Evolutionary conservation across 2,797 vertebrate genomes (phyloP), one percentile per base, ranked within the genome.

Genomic region (Phataginus tricuspis): DNA sequence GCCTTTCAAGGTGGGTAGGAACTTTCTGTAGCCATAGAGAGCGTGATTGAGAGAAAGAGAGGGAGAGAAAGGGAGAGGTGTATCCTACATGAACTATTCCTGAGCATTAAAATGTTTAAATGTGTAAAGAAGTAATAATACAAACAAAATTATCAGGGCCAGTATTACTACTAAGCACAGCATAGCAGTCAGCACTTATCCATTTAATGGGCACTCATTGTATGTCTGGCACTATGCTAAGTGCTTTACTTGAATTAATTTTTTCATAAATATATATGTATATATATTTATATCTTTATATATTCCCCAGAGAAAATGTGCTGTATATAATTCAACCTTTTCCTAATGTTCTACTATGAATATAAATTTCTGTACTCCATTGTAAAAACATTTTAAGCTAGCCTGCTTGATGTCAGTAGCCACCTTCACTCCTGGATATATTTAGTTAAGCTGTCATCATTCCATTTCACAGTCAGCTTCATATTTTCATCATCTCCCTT

Each of bases 381-480:
- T 90, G 57, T 23, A 10, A 66, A 95, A 90, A 57, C n/a, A 85
- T 90, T 94, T 93, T 83, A 86, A 90, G 78, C 88, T 37, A 61
- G 91, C 55, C 95, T 96, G 85, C 84, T 92, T 0, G 29, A 57
- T 91, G 92, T 96, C 92, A 94, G 90, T 95, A 83, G 72, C 57
- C 94, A 87, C 96, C 91, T 90, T 87, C 53, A 15, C 72, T 90
- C 90, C 94, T 86, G 93, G 84, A 92, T 92, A 53, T 94, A 83
- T 97, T 97, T 92, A 90, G 84, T 21, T 66, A 80, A 53, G 82
- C 59, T 90, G 84, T 96, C 94, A 84, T 86, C 93, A 64, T 93
- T 68, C 78, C 71, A 64, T 69, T 92, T 96, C 91, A 92, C 53
- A 75, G 90, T 74, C 90, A 90, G 90, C 66, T 97, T 87, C 82